Conservation (phyloP, 2,888 invertebrate species). For the Acrocyrtus sp. region DNA sequence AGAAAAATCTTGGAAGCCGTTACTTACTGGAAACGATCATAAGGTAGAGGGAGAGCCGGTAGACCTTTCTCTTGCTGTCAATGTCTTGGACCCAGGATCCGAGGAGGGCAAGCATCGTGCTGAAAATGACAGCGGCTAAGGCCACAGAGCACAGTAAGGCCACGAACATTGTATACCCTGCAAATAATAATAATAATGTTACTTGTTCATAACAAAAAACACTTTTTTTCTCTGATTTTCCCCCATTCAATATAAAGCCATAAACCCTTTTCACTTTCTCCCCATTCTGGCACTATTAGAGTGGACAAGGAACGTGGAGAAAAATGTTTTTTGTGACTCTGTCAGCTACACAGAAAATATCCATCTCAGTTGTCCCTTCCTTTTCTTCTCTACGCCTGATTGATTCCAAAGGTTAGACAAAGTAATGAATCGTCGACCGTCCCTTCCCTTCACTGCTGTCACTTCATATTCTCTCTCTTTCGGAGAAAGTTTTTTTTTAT, state of each 20-base stretch:
- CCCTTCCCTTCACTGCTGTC: too few relatives aligned
- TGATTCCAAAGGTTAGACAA: too few relatives aligned
- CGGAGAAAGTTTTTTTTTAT: too few relatives aligned
- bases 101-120: constrained; percentile 49
- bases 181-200: constrained; percentile 19
- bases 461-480: too few relatives aligned
- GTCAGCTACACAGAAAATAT: too few relatives aligned
- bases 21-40: constrained; percentile 53
- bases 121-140: constrained; percentile 50
- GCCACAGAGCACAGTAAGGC: constrained; percentile 47
- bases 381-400: too few relatives aligned
- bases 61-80: constrained; percentile 58
- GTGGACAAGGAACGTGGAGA: too few relatives aligned
- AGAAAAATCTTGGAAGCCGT: neutral
- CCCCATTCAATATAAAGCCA: neutral
- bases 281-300: too few relatives aligned
- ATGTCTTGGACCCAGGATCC: constrained; percentile 58
- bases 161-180: constrained; percentile 57
- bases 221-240: neutral
- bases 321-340: too few relatives aligned
- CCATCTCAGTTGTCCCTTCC: too few relatives aligned
- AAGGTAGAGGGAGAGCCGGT: constrained; percentile 54
- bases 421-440: too few relatives aligned
- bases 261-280: neutral
- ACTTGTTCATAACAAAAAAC: neutral